Percentiles rank a stretch among this genome's conserved stretches.
These are phyloP conservation scores for Chondrilla cf. caribensis DNA, from an alignment of 37 sponge, comb jelly and placozoan species.

Conservation along the genomic window DNA sequence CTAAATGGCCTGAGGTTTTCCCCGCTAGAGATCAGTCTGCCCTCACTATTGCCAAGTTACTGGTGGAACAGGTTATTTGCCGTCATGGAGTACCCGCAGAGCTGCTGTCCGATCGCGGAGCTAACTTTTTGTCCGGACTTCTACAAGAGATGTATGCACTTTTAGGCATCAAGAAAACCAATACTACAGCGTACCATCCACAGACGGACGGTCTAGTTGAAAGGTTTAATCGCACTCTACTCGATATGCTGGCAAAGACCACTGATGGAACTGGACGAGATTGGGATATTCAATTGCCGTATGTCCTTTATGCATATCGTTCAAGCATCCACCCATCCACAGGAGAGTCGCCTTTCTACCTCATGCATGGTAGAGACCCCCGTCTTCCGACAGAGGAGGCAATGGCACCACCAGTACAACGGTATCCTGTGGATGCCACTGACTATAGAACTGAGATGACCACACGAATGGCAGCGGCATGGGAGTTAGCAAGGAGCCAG, in stretches of 20 bases:
- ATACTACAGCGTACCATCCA: slow-evolving; percentile 61
- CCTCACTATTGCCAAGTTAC: slow-evolving; percentile 44
- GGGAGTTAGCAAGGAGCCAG: slow-evolving; percentile 1
- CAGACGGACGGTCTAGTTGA: slow-evolving; percentile 54
- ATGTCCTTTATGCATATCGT: slow-evolving; percentile 42
- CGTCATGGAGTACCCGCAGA: slow-evolving; percentile 46
- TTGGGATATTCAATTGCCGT: slow-evolving; percentile 35
- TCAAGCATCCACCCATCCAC: slow-evolving; percentile 34
- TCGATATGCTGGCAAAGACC: slow-evolving; percentile 41
- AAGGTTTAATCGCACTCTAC: slow-evolving; percentile 41
- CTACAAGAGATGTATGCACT: slow-evolving; percentile 31
- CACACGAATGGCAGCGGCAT: neutral
- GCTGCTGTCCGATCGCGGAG: slow-evolving; percentile 49
- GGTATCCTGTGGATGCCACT: neutral
- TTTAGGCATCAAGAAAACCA: slow-evolving; percentile 43
- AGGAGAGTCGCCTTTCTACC: slow-evolving; percentile 31
- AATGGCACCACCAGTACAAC: neutral
- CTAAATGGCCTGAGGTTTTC: slow-evolving; percentile 74
- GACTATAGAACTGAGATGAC: slow-evolving; percentile 13
- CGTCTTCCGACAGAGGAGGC: slow-evolving; percentile 19
- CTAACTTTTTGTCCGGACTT: slow-evolving; percentile 30
- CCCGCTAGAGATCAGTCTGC: slow-evolving; percentile 47
- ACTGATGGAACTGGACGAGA: slow-evolving; percentile 17
- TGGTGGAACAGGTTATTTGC: slow-evolving; percentile 53
- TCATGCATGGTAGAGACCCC: slow-evolving; percentile 52